A percentile compares a stretch with the other conserved stretches of the same genome.
Conservation (phyloP, 2,888 invertebrate genomes). For the Rambutsinella grinnellia region DNA sequence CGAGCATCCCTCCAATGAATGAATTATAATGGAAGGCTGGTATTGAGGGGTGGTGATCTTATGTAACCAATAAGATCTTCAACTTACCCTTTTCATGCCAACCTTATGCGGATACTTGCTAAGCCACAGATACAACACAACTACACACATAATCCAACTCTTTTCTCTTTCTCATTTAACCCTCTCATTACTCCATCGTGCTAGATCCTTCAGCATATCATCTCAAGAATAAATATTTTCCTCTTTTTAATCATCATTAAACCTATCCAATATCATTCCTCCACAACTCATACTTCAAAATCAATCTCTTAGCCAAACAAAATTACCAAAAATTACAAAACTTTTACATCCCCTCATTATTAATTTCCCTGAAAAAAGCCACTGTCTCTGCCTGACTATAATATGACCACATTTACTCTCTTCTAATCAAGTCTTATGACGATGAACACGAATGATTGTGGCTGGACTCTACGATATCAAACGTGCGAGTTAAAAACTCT, state of each 20-base stretch:
- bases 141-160: neutral
- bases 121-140: neutral
- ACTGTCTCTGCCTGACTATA: neutral
- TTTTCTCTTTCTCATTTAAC: neutral
- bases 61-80: conserved; percentile 66
- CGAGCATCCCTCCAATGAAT: conserved; percentile 67
- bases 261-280: neutral
- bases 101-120: no score
- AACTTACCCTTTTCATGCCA: conserved; percentile 11
- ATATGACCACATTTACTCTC: no score
- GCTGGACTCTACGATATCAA: no score
- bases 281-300: neutral
- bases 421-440: no score
- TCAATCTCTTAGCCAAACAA: neutral
- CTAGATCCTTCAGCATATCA: no score
- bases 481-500: no score
- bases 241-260: no score
- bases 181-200: neutral
- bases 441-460: no score
- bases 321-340: no score
- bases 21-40: conserved; percentile 66
- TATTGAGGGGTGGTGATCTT: conserved; percentile 66
- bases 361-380: neutral
- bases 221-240: no score
- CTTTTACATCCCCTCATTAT: no score